These are phyloP conservation scores for Leptopilina drosophilae DNA, from an alignment of 2,888 invertebrate genomes.

Conservation along the genomic window DNA sequence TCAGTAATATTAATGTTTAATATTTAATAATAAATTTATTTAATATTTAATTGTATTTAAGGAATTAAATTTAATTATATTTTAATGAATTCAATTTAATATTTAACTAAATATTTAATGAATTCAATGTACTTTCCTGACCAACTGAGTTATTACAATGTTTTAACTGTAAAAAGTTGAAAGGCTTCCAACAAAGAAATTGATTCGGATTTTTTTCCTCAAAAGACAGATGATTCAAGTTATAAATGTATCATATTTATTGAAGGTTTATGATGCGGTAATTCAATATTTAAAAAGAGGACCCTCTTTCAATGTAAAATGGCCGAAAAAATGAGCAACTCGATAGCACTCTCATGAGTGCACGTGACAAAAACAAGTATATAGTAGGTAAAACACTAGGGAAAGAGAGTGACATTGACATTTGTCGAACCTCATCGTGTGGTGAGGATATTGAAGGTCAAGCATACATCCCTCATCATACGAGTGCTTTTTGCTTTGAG, in stretches of 20 bases:
- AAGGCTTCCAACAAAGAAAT: too few species aligned
- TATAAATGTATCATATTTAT: not conserved
- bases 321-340: conserved; percentile 4
- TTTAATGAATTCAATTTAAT: too few species aligned
- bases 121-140: too few species aligned
- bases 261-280: not conserved
- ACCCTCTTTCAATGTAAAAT: not conserved
- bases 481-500: conserved; percentile 6
- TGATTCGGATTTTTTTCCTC: not conserved
- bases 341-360: not conserved
- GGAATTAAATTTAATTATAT: too few species aligned
- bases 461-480: conserved; percentile 20
- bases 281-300: not conserved
- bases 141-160: too few species aligned
- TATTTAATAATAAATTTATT: too few species aligned
- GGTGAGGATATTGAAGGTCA: conserved; percentile 8
- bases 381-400: not conserved
- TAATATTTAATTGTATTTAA: too few species aligned
- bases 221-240: not conserved
- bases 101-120: too few species aligned
- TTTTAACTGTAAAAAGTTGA: too few species aligned
- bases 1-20: too few species aligned
- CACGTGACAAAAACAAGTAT: not conserved
- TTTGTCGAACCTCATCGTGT: conserved; percentile 3
- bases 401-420: conserved; percentile 12